Base-by-base conservation (phyloP, 1,140 invertebrate genomes). In the Heliconius congener region DNA sequence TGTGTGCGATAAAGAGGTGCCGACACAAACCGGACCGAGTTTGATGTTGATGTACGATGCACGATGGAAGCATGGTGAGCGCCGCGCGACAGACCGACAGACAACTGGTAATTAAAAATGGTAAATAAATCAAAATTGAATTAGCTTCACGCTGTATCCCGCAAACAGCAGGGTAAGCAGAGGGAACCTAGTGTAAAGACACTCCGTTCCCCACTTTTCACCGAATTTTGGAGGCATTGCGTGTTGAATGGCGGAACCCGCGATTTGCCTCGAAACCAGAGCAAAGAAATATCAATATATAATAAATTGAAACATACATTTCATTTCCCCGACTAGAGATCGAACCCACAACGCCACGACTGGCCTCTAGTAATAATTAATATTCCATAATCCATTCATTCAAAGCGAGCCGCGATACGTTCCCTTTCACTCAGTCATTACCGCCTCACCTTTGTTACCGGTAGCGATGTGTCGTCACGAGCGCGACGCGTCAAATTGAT, bases 371-470 rank as follows among this genome's bases (percentile, higher is more conserved):
- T 46, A 81, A 87, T 92, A 92, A 94, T 93, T 94, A 93, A 93
- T 94, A 93, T 90, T 91, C 91, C 88, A 91, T 92, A 93, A 93
- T 88, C 90, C 87, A 91, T 93, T 90, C 86, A 91, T 85, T 84
- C 89, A 72, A 85, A 78, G 71, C 78, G 79, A 60, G 16, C 73
- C 57, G 78, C 77, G 79, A 76, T 84, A 76, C 78, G 81, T 85
- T 87, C 87, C 88, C 89, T 91, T 90, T 93, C 88, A 90, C 88
- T 86, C 77, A 72, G 80, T 78, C 81, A 83, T 84, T 83, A 83
- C 85, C 74, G 50, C 71, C 78, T 80, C 72, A 75, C 74, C 60
- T 80, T 81, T 78, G 83, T 86, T 81, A 85, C 87, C 90, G 81
- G 88, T 91, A 92, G 90, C 90, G 78, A 85, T 87, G 86, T 90